phyloP scores from a whole-genome alignment of 2,888 invertebrate genomes.

The Lithophane ornitopus region DNA sequence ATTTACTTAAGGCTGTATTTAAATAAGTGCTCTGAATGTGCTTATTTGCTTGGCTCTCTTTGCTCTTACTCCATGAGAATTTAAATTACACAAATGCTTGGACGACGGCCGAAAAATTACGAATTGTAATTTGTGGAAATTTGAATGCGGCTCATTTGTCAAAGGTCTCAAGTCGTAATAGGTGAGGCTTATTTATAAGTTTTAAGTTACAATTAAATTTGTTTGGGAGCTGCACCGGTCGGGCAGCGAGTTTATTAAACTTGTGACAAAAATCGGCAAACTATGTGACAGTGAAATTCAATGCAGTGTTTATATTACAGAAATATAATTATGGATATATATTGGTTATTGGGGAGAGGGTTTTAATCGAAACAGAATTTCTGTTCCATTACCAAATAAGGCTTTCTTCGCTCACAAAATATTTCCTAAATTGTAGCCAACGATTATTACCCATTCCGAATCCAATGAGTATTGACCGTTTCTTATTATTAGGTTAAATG shows the following conservation, averaged over 20 bases:
- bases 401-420: not conserved
- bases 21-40: conserved; percentile 59
- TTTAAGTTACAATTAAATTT: conserved; percentile 57
- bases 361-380: not conserved
- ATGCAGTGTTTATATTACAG: not conserved
- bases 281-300: conserved; percentile 7
- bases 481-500: not conserved
- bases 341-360: not conserved
- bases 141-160: conserved; percentile 53
- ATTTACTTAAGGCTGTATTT: conserved; percentile 58
- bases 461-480: conserved; percentile 7
- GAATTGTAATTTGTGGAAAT: conserved; percentile 41
- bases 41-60: conserved; percentile 56
- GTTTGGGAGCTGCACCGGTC: conserved; percentile 38
- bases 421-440: conserved; percentile 14
- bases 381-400: not conserved
- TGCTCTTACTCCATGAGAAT: conserved; percentile 55
- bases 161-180: conserved; percentile 31
- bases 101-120: conserved; percentile 47
- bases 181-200: conserved; percentile 53
- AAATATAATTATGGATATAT: not conserved
- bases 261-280: conserved; percentile 9
- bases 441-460: conserved; percentile 17
- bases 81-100: conserved; percentile 66
- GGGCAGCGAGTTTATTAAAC: conserved; percentile 23